A percentile compares a stretch with the other conserved stretches of the same genome.
phyloP scores from a whole-genome alignment of 2,797 vertebrate genomes.

The Eupleurogrammus muticus region DNA sequence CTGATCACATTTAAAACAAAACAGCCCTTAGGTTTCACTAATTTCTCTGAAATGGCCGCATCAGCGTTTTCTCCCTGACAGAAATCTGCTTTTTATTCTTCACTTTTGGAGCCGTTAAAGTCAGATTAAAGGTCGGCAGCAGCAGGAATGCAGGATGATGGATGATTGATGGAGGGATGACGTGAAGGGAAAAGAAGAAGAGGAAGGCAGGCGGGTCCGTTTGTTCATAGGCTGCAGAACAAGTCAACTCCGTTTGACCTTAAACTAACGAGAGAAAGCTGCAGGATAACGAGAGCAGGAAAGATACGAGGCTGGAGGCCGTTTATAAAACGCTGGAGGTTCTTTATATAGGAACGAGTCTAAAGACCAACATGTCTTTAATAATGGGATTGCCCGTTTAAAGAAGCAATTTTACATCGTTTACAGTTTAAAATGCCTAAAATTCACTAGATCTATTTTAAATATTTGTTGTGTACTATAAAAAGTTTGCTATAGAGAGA shows the following conservation, averaged over 20 bases:
- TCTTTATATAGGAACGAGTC: too few relatives aligned
- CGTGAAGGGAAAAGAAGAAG: background rate
- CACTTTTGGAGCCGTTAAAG: background rate
- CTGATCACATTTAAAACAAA: too few relatives aligned
- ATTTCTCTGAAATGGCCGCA: background rate
- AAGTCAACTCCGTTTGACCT: conserved; percentile 43
- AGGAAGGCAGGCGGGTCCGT: background rate
- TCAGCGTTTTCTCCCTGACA: background rate
- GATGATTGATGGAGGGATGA: background rate
- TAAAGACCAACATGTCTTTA: too few relatives aligned
- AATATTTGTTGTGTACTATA: too few relatives aligned
- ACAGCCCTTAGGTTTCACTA: too few relatives aligned
- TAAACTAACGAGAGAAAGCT: conserved; percentile 27
- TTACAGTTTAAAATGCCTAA: too few relatives aligned
- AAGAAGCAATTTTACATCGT: too few relatives aligned
- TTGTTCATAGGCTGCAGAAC: conserved; percentile 3
- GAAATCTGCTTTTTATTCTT: background rate
- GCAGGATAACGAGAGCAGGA: conserved; percentile 26
- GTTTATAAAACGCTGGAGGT: too few relatives aligned
- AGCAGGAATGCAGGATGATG: background rate
- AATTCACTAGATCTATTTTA: too few relatives aligned
- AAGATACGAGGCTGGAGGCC: too few relatives aligned
- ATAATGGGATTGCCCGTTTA: too few relatives aligned
- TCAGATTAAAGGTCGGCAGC: background rate
- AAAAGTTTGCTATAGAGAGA: too few relatives aligned